Conservation (phyloP, 2,888 invertebrate genomes). For the Caenorhabditis sp. region DNA sequence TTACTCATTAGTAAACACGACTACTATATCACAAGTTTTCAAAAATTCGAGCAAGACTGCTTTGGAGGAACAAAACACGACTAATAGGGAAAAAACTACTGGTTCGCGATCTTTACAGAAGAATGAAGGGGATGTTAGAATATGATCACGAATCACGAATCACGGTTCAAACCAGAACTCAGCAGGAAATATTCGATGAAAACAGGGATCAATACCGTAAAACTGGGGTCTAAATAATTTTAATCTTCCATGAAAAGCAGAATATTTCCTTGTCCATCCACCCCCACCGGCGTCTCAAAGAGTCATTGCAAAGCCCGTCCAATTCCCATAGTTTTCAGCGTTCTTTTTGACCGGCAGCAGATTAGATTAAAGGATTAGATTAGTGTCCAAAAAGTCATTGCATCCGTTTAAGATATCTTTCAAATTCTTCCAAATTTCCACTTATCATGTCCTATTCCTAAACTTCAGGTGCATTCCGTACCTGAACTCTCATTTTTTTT, state of each 20-base stretch:
- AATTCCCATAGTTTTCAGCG: not conserved
- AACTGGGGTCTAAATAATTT: not conserved
- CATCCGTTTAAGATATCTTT: no score
- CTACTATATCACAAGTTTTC: conserved; percentile 20
- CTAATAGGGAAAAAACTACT: not conserved
- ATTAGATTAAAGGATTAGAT: conserved; percentile 50
- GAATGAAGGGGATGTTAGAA: not conserved
- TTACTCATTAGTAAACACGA: conserved; percentile 40
- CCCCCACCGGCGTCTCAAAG: conserved; percentile 37
- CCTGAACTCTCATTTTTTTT: conserved; percentile 15
- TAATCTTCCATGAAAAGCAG: not conserved
- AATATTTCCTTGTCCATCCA: conserved; percentile 43
- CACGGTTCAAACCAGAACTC: no score
- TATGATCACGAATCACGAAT: not conserved
- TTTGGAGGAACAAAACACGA: not conserved
- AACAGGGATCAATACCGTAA: no score
- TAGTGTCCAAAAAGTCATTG: not conserved
- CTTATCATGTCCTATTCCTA: no score
- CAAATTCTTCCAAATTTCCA: no score
- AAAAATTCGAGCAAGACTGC: conserved; percentile 7
- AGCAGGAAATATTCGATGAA: no score
- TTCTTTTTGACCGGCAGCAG: conserved; percentile 36
- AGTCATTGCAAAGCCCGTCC: conserved; percentile 43
- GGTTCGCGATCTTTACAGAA: conserved; percentile 26
- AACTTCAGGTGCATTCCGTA: conserved; percentile 7